phyloP scores from a whole-genome alignment of 2,113 vertebrate genomes.

The Catagonus wagneri region DNA sequence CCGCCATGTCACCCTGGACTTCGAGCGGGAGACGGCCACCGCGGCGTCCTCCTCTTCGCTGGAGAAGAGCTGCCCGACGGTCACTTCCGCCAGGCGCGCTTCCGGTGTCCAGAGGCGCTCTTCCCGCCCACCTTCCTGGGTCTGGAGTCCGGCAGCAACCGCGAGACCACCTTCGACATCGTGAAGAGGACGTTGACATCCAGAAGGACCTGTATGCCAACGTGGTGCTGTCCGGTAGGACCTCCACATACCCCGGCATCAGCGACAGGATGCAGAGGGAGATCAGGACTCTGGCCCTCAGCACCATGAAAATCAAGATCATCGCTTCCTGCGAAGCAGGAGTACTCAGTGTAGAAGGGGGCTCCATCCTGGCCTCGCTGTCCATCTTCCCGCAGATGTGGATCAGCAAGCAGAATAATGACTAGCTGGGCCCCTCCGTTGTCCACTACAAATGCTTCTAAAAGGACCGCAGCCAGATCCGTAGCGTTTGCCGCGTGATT shows the following conservation, averaged over 20 bases:
- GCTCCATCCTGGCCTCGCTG: conserved; percentile 96
- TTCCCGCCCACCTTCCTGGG: no score
- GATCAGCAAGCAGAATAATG: conserved; percentile 84
- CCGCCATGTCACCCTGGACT: no score
- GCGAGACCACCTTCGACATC: background rate
- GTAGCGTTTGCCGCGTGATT: background rate
- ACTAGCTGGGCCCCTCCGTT: background rate
- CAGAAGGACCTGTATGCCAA: background rate
- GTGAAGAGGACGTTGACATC: background rate
- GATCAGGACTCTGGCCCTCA: background rate
- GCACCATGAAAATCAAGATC: no score
- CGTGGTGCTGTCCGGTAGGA: background rate
- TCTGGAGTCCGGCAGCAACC: background rate
- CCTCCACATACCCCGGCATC: background rate
- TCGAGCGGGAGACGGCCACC: background rate
- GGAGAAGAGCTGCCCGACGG: background rate
- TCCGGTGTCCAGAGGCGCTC: no score
- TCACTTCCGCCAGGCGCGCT: background rate
- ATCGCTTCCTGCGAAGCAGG: conserved; percentile 61
- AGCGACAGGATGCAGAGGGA: background rate
- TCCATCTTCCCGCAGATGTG: conserved; percentile 97
- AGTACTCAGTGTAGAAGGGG: conserved; percentile 91
- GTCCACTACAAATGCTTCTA: background rate
- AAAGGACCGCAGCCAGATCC: background rate
- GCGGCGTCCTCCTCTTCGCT: no score